Conservation (phyloP, 2,797 vertebrate species). For the Coilia nasus region DNA sequence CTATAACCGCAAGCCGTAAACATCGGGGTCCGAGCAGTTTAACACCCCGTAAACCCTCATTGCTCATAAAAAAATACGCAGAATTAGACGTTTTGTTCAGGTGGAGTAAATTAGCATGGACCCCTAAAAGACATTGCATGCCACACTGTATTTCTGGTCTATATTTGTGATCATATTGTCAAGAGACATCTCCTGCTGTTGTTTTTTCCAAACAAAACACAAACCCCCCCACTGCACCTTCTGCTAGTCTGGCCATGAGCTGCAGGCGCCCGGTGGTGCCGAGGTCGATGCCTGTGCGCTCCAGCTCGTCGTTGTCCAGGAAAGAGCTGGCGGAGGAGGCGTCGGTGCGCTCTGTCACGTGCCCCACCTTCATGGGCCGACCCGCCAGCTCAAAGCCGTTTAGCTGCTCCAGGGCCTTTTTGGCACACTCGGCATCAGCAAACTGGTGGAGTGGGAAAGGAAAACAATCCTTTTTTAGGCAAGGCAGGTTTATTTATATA, state of each 20-base stretch:
- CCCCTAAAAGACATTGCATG: no score
- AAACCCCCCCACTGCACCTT: slow-evolving; percentile 70
- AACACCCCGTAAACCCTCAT: no score
- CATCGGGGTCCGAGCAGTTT: no score
- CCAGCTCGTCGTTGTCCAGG: slow-evolving; percentile 92
- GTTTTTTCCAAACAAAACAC: neutral
- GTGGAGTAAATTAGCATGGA: no score
- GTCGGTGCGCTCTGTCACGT: slow-evolving; percentile 93
- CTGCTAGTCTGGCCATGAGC: slow-evolving; percentile 93
- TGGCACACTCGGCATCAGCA: slow-evolving; percentile 92
- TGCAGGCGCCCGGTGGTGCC: slow-evolving; percentile 93
- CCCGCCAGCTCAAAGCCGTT: slow-evolving; percentile 96
- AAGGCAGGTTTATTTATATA: no score
- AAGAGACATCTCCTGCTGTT: no score
- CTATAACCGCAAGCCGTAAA: no score
- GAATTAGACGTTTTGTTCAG: no score
- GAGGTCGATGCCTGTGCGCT: slow-evolving; percentile 91
- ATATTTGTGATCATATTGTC: no score
- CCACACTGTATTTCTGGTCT: no score
- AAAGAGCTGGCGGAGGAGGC: slow-evolving; percentile 87
- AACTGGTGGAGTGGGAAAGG: slow-evolving; percentile 72
- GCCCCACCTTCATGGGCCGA: slow-evolving; percentile 96
- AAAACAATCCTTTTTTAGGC: neutral
- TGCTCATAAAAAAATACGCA: no score
- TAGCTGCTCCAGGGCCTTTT: slow-evolving; percentile 95